Base-by-base conservation (phyloP, 1,140 invertebrate species). In the Temnothorax longispinosus region DNA sequence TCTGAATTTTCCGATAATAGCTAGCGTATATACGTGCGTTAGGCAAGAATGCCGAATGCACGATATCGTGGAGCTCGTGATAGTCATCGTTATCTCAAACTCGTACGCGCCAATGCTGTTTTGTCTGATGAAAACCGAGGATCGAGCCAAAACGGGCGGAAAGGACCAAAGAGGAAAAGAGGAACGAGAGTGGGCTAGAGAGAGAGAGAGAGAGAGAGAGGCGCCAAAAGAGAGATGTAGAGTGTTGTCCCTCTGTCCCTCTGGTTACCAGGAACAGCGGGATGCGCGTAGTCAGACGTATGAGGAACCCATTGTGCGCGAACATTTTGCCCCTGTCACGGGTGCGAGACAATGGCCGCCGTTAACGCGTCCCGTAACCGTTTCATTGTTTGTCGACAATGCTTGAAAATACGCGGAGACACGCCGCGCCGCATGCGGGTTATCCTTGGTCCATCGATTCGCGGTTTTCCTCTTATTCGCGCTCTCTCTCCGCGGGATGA, bases 321-420 rank as follows among this genome's bases (percentile, higher is more conserved):
- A 94, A 91, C 92, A 91, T 91, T 89, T 91, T 91, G 92, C 89
- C 89, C 89, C 88, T 88, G 92, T 93, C 88, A 91, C 89, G 90
- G 89, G 76, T 71, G 65, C 84, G 90, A 94, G 91, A 94, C 94
- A 94, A 94, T 94, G 90, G 89, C 85, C 78, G 87, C 91, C 91
- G 91, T 94, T 93, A 94, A 94, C 93, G 92, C 92, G 92, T 92
- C 87, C 88, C 93, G 92, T 93, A 93, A 94, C 93, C 93, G 90
- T 93, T 93, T 94, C 90, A 94, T 94, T 94, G 93, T 94, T 94
- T 92, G 89, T 88, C 87, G 91, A 94, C 93, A 94, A 93, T 94
- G 90, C 90, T 85, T 89, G 90, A 91, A 94, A 94, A 94, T 94
- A 94, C 92, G 90, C 90, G 88, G 87, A 91, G 89, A 91, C 90